phyloP scores from a whole-genome alignment of 2,888 invertebrate species.

The Litoditis marina region DNA sequence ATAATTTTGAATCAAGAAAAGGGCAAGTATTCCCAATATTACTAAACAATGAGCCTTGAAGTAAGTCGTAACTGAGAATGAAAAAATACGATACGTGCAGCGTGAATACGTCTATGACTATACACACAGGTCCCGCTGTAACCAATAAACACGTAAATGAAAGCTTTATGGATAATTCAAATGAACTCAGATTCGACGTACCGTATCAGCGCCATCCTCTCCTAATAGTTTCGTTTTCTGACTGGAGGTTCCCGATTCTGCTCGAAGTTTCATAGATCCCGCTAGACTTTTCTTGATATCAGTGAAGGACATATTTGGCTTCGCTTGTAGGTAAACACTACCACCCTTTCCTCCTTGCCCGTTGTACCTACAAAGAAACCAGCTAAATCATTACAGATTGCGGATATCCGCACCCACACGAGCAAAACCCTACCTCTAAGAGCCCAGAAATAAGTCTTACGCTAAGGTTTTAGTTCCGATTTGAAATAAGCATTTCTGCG shows the following conservation, averaged over 20 bases:
- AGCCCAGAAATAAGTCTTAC: no score
- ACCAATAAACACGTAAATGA: no score
- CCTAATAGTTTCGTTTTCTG: slow-evolving; percentile 27
- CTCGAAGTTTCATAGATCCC: slow-evolving; percentile 10
- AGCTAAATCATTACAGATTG: no score
- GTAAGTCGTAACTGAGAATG: not conserved
- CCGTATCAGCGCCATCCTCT: slow-evolving; percentile 18
- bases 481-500: no score
- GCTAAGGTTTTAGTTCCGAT: no score
- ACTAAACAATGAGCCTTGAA: not conserved
- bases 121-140: no score
- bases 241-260: slow-evolving; percentile 24
- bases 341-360: slow-evolving; percentile 58
- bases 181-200: not conserved
- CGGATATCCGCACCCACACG: no score
- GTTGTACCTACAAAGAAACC: no score
- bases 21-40: no score
- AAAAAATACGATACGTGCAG: not conserved
- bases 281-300: slow-evolving; percentile 35
- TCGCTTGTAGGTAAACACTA: slow-evolving; percentile 41
- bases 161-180: not conserved
- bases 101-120: no score
- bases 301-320: slow-evolving; percentile 38
- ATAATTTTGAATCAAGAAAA: no score
- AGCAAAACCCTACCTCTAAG: no score